Base-by-base conservation (phyloP, 2,888 invertebrate species). In the Drosophila hamatofila region DNA sequence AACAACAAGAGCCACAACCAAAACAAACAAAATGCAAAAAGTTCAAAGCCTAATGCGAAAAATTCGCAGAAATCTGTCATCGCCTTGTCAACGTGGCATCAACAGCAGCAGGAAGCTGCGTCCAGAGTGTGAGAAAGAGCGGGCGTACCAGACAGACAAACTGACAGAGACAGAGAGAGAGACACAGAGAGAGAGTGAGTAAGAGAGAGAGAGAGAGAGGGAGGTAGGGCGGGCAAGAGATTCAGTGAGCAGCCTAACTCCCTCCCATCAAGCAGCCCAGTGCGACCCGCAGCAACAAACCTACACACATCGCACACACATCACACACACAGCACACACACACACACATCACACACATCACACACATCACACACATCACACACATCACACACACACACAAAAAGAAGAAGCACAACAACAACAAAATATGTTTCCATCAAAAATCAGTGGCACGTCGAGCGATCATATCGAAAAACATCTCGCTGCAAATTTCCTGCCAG, bases 41-140 rank as follows among this genome's bases (percentile, higher is more conserved):
- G 89, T 88, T 89, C 88, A 88, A 88, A 88, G 88, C 85, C 84
- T 89, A 87, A 87, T 82, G 88, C 88, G 87, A 88, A 88, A 88
- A 90, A 91, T 91, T 91, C 91, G 90, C 84, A 80, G 91, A 91
- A 91, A 91, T 91, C 91, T 91, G 91, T 91, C 91, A 91, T 91
- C 91, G 88, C 89, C 88, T 85, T 91, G 90, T 90, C 91, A 89
- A 89, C 87, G 81, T 72, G 88, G 64, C 87, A 79, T 85, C 88
- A 88, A 78, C 88, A 77, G 66, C 83, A 83, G 65, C 87, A 83
- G 81, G 75, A 82, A 80, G 75, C 84, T 67, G 78, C 66, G 72
- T 60, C 69, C 57, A 62, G 58, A 74, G 68, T 44, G 48, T 42
- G 62, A 18, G 30, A 44, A 39, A 41, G 42, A 41, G 62, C 21